phyloP scores from a whole-genome alignment of 1,140 invertebrate genomes.

The Dendroctonus valens region DNA sequence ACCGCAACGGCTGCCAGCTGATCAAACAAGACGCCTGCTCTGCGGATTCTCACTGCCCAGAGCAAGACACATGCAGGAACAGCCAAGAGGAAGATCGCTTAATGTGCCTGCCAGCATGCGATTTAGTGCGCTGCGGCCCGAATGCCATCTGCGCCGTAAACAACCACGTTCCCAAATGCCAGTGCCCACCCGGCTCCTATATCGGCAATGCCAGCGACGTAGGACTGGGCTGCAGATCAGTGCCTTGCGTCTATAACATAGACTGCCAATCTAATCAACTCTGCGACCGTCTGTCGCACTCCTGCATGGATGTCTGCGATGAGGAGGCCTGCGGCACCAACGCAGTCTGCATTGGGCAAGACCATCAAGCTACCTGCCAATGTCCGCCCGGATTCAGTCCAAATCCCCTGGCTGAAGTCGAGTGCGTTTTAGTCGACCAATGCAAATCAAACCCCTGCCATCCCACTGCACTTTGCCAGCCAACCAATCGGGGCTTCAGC shows the following conservation, averaged over 20 bases:
- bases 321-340: constrained; percentile 81
- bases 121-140: constrained; percentile 74
- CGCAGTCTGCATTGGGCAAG: constrained; percentile 83
- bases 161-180: constrained; percentile 84
- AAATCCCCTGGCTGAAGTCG: constrained; percentile 77
- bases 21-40: constrained; percentile 70
- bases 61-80: constrained; percentile 71
- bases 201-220: constrained; percentile 80
- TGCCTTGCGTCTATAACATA: constrained; percentile 81
- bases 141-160: constrained; percentile 82
- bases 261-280: constrained; percentile 76
- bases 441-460: constrained; percentile 82
- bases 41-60: constrained; percentile 77
- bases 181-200: constrained; percentile 80
- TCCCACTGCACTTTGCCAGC: constrained; percentile 72
- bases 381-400: constrained; percentile 79
- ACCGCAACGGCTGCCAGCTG: constrained; percentile 77
- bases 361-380: constrained; percentile 74
- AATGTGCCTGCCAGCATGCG: constrained; percentile 72
- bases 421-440: constrained; percentile 65
- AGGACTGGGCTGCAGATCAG: constrained; percentile 69
- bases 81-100: constrained; percentile 44
- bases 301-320: constrained; percentile 78
- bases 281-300: constrained; percentile 78
- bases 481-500: constrained; percentile 61